phyloP scores from a whole-genome alignment of 2,113 vertebrate genomes.

The Alexandromys fortis region DNA sequence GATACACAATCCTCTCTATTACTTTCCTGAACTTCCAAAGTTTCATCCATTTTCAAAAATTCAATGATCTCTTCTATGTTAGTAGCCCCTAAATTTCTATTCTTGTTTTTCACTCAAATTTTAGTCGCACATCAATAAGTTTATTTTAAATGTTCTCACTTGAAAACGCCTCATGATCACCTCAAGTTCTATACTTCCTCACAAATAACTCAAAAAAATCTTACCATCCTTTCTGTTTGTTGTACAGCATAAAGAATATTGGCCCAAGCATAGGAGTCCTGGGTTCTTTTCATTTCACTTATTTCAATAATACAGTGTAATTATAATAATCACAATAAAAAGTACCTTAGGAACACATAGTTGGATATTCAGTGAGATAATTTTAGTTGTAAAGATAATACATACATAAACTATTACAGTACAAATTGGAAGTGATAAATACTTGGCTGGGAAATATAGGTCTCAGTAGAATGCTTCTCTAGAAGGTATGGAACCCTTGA shows the following conservation, averaged over 20 bases:
- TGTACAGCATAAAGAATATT: neutral
- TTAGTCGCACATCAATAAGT: neutral
- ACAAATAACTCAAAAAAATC: neutral
- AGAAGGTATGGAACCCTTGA: neutral
- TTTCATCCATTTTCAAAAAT: conserved; percentile 40
- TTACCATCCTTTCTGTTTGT: neutral
- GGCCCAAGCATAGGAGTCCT: neutral
- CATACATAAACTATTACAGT: neutral
- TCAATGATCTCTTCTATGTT: neutral
- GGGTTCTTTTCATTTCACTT: neutral
- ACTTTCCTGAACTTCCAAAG: neutral
- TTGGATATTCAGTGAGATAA: neutral
- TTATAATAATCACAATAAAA: neutral
- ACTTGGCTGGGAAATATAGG: neutral
- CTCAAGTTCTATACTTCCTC: conserved; percentile 15
- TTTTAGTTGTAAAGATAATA: conserved; percentile 44
- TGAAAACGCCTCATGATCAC: neutral
- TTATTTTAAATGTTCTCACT: conserved; percentile 26
- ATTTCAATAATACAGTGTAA: neutral
- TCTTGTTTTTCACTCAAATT: neutral
- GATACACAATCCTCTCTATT: neutral
- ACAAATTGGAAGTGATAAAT: conserved; percentile 1
- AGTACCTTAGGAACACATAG: neutral
- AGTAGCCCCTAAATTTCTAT: neutral
- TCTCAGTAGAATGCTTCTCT: neutral